Conservation (phyloP, 2,888 invertebrate species). For the Ommatoiulus sabulosus region DNA sequence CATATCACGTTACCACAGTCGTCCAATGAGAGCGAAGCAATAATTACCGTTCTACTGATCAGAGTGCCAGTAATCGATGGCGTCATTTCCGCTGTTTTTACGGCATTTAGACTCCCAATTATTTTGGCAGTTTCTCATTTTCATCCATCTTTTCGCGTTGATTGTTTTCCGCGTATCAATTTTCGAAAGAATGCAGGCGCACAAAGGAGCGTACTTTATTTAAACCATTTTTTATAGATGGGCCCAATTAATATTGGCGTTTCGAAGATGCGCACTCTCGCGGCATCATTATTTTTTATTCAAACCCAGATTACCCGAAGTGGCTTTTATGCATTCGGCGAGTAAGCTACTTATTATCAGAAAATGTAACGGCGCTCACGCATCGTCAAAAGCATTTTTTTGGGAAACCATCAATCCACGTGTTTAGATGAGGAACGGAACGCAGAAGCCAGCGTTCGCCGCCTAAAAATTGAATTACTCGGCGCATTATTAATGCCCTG, state of each 20-base stretch:
- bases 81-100: neutral
- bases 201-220: neutral
- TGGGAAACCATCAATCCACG: neutral
- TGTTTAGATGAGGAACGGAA: neutral
- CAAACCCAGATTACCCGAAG: constrained; percentile 20
- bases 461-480: constrained; percentile 13
- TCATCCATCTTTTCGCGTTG: neutral
- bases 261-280: neutral
- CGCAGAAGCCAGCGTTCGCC: neutral
- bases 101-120: neutral
- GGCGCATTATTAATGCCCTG: neutral
- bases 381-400: constrained; percentile 10
- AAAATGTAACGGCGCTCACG: neutral
- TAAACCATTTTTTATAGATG: constrained; percentile 10
- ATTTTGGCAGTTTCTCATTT: neutral
- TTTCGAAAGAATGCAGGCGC: neutral
- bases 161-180: neutral
- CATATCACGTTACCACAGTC: too few species aligned
- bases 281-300: constrained; percentile 28
- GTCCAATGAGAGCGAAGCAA: too few species aligned
- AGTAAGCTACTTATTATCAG: constrained; percentile 34
- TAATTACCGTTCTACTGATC: too few species aligned
- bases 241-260: neutral
- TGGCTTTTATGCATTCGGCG: constrained; percentile 13
- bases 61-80: neutral